Evolutionary conservation across 2,797 vertebrate genomes (phyloP).

Genomic region (Eutrigla gurnardus): DNA sequence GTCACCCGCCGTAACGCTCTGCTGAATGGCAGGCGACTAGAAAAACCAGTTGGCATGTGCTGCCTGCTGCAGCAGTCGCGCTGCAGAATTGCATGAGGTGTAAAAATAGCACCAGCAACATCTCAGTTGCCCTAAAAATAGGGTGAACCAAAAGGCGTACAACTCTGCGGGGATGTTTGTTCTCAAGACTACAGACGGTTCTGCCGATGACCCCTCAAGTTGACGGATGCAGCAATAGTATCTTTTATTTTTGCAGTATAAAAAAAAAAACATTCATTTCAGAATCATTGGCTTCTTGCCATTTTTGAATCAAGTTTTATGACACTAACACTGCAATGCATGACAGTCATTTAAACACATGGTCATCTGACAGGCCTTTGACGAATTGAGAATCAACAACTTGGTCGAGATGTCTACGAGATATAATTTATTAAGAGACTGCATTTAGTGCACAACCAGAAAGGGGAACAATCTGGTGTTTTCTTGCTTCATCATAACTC

Average conservation of each 20-base stretch:
- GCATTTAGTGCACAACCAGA: slow-evolving; percentile 28
- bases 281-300: neutral
- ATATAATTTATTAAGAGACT: neutral
- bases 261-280: no score
- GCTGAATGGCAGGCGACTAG: slow-evolving; percentile 49
- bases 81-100: slow-evolving; percentile 63
- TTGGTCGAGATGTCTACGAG: neutral
- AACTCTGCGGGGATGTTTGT: slow-evolving; percentile 43
- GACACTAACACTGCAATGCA: neutral
- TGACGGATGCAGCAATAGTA: neutral
- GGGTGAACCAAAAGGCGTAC: slow-evolving; percentile 41
- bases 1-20: slow-evolving; percentile 39
- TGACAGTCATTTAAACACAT: neutral
- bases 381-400: neutral
- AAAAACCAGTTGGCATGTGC: slow-evolving; percentile 65
- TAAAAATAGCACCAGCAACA: slow-evolving; percentile 74
- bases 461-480: slow-evolving; percentile 58
- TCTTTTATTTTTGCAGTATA: neutral
- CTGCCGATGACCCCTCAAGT: neutral
- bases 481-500: slow-evolving; percentile 41
- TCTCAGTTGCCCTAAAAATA: slow-evolving; percentile 76
- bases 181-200: slow-evolving; percentile 48
- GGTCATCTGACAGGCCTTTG: neutral
- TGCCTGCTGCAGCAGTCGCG: slow-evolving; percentile 48
- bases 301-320: neutral